Percentiles rank a stretch among this genome's conserved stretches.
Conservation (phyloP, 2,113 vertebrate species). For the Protobothrops flavoviridis region DNA sequence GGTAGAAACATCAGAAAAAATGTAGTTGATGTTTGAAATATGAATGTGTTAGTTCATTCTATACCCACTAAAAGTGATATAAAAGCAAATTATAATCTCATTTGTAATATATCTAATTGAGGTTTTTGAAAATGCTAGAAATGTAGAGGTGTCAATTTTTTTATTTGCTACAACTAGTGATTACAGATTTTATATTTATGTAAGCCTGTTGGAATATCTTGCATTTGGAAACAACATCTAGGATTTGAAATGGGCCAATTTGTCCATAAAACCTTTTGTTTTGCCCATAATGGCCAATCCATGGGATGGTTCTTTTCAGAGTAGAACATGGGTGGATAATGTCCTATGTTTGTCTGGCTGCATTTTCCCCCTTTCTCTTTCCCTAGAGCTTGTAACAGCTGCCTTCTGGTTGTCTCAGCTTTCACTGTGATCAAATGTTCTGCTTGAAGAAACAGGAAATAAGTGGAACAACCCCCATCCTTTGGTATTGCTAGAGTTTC, state of each 20-base stretch:
- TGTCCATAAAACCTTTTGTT: neutral
- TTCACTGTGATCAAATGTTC: neutral
- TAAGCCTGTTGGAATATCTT: neutral
- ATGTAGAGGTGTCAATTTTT: neutral
- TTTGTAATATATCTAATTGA: neutral
- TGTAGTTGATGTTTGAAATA: neutral
- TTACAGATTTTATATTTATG: neutral
- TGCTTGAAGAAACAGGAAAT: slow-evolving; percentile 4
- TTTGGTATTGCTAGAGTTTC: neutral
- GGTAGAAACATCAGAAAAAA: neutral
- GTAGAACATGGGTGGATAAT: neutral
- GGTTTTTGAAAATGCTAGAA: neutral
- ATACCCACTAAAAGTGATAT: neutral
- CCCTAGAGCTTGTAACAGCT: slow-evolving; percentile 1
- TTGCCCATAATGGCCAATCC: neutral
- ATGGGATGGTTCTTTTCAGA: neutral
- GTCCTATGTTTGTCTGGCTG: slow-evolving; percentile 14
- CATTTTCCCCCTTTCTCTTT: neutral
- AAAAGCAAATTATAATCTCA: neutral
- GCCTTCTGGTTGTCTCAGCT: neutral
- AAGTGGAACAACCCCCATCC: neutral
- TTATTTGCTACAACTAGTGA: neutral
- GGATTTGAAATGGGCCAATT: neutral
- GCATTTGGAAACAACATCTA: neutral
- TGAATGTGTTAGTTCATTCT: neutral